Percentiles rank a stretch among this genome's conserved stretches.
Conservation (phyloP, 2,888 invertebrate species). For the Acanthacorydalis orientalis region DNA sequence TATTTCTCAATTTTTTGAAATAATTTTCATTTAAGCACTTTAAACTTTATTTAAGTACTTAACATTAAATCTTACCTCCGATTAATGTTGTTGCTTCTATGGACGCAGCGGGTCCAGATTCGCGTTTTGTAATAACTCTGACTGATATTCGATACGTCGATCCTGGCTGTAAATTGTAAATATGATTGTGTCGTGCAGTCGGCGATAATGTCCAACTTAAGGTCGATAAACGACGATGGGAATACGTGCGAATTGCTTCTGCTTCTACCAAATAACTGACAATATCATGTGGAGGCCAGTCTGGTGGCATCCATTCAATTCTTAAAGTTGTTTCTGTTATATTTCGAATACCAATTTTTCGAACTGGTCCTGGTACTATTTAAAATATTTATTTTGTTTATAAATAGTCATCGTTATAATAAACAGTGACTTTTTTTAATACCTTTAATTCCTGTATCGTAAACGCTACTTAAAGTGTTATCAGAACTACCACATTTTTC, state of each 20-base stretch:
- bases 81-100: conserved; percentile 50
- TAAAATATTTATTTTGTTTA: neutral
- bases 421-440: neutral
- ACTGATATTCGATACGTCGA: conserved; percentile 60
- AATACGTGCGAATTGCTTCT: conserved; percentile 36
- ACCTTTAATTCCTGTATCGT: conserved; percentile 1
- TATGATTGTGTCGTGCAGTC: conserved; percentile 35
- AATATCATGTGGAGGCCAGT: conserved; percentile 30
- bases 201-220: conserved; percentile 42
- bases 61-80: conserved; percentile 25
- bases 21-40: too few species aligned
- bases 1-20: too few species aligned
- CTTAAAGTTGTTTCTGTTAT: conserved; percentile 44
- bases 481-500: neutral
- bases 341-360: conserved; percentile 36
- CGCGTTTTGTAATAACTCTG: conserved; percentile 41
- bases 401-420: neutral
- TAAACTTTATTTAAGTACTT: too few species aligned
- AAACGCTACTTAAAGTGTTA: neutral
- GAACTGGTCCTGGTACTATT: conserved; percentile 52
- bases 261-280: conserved; percentile 38
- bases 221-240: conserved; percentile 29
- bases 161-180: conserved; percentile 53
- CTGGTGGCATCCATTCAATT: conserved; percentile 39
- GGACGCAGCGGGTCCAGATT: conserved; percentile 38